Evolutionary conservation across 2,888 invertebrate genomes (phyloP).

Genomic region (Rhogogaster chlorosoma): DNA sequence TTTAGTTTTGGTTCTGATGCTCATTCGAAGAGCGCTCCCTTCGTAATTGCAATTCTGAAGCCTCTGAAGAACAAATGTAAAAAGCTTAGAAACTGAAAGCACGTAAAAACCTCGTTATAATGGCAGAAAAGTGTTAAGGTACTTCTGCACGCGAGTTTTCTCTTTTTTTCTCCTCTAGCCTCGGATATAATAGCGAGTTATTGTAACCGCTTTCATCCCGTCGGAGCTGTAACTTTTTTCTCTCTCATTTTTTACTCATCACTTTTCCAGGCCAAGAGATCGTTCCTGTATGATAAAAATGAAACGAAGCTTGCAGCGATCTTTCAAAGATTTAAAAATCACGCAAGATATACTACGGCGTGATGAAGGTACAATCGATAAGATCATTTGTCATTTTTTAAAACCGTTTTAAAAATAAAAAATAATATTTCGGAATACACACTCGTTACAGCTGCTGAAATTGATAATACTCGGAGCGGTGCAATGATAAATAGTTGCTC

Average conservation of each 20-base stretch:
- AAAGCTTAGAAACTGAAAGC: slow-evolving; percentile 24
- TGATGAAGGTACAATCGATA: slow-evolving; percentile 5
- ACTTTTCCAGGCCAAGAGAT: slow-evolving; percentile 10
- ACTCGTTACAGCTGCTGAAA: slow-evolving; percentile 65
- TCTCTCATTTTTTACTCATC: slow-evolving; percentile 17
- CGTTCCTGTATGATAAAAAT: slow-evolving; percentile 12
- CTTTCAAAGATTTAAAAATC: slow-evolving; percentile 35
- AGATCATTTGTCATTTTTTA: slow-evolving; percentile 54
- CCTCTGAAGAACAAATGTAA: not conserved
- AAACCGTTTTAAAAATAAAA: slow-evolving; percentile 47
- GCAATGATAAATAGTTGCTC: slow-evolving; percentile 66
- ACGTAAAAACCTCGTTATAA: slow-evolving; percentile 41
- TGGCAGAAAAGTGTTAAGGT: slow-evolving; percentile 21
- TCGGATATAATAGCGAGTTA: slow-evolving; percentile 33
- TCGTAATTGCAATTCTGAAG: slow-evolving; percentile 10
- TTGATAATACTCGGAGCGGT: slow-evolving; percentile 66
- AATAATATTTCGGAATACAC: slow-evolving; percentile 60
- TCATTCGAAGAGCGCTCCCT: not conserved
- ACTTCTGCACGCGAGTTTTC: slow-evolving; percentile 26
- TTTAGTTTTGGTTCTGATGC: not conserved
- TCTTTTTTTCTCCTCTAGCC: not conserved
- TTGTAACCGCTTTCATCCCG: slow-evolving; percentile 12
- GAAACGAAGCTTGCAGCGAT: slow-evolving; percentile 22
- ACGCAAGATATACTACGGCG: not conserved
- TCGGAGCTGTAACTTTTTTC: not conserved